Percentiles rank a stretch among this genome's conserved stretches.
phyloP scores from a whole-genome alignment of 2,888 invertebrate genomes.

The Ditylenchus weischeri region DNA sequence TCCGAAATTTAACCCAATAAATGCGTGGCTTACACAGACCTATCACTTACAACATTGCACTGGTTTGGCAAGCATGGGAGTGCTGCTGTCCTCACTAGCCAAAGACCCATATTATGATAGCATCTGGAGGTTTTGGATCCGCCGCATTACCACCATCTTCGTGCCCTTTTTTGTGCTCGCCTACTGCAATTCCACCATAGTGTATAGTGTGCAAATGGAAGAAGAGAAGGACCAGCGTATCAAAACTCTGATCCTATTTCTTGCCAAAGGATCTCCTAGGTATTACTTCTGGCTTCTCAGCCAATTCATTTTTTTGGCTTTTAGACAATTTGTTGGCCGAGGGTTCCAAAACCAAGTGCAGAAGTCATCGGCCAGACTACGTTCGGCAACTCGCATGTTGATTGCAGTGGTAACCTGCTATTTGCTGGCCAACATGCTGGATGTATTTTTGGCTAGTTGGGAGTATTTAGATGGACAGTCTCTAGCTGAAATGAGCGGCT shows the following conservation, averaged over 20 bases:
- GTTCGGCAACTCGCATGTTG: slow-evolving; percentile 51
- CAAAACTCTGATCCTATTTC: slow-evolving; percentile 50
- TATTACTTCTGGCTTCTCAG: neutral
- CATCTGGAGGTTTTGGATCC: slow-evolving; percentile 50
- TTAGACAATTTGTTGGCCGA: slow-evolving; percentile 1
- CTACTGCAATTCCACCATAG: slow-evolving; percentile 51
- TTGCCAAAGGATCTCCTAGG: slow-evolving; percentile 42
- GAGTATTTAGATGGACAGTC: slow-evolving; percentile 46
- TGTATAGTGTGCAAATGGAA: slow-evolving; percentile 46
- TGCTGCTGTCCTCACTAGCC: slow-evolving; percentile 38
- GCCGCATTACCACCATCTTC: slow-evolving; percentile 51
- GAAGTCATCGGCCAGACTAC: slow-evolving; percentile 36
- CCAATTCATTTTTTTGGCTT: neutral
- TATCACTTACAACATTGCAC: slow-evolving; percentile 4
- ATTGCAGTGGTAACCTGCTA: slow-evolving; percentile 51
- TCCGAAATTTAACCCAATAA: too few relatives aligned
- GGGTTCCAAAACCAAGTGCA: neutral
- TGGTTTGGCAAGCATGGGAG: slow-evolving; percentile 45
- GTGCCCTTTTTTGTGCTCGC: slow-evolving; percentile 53
- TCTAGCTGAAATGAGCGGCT: slow-evolving; percentile 26
- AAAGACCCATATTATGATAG: slow-evolving; percentile 39
- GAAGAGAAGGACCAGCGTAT: slow-evolving; percentile 46
- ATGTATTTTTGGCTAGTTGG: slow-evolving; percentile 47
- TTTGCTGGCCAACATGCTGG: slow-evolving; percentile 48
- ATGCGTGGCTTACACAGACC: neutral